These are phyloP conservation scores for Marisa cornuarietis DNA, from an alignment of 1,140 invertebrate species.

Conservation along the genomic window DNA sequence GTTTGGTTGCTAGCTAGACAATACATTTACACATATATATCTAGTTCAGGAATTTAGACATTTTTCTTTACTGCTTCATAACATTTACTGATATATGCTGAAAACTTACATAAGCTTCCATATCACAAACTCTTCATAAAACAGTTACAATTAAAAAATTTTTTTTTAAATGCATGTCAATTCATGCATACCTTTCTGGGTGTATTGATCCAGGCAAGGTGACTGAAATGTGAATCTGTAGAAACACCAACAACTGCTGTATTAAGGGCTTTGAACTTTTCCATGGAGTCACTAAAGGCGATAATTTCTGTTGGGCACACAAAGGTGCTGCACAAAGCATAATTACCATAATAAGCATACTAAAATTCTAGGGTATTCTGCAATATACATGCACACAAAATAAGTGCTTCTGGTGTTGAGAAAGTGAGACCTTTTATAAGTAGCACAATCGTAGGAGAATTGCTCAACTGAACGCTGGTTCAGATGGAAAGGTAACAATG, in stretches of 20 bases:
- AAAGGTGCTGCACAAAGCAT: slow-evolving; percentile 78
- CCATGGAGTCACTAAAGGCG: slow-evolving; percentile 90
- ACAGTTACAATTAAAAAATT: neutral
- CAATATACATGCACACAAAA: no score
- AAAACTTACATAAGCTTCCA: neutral
- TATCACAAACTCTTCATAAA: neutral
- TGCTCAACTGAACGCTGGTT: no score
- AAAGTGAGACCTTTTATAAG: no score
- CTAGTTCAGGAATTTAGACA: no score
- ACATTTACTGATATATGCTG: neutral
- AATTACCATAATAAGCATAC: no score
- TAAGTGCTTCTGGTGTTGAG: no score
- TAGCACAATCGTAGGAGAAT: no score
- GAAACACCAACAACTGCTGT: slow-evolving; percentile 86
- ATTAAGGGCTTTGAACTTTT: slow-evolving; percentile 86
- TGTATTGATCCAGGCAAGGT: slow-evolving; percentile 82
- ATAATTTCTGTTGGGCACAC: slow-evolving; percentile 97
- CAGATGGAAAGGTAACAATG: no score
- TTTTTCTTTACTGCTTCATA: neutral
- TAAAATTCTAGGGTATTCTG: no score
- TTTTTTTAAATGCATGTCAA: neutral
- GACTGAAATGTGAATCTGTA: slow-evolving; percentile 87
- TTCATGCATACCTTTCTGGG: slow-evolving; percentile 62
- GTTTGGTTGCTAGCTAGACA: neutral
- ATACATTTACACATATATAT: neutral